phyloP scores from a whole-genome alignment of 2,888 invertebrate genomes.

The Alloscopus bannaensis region DNA sequence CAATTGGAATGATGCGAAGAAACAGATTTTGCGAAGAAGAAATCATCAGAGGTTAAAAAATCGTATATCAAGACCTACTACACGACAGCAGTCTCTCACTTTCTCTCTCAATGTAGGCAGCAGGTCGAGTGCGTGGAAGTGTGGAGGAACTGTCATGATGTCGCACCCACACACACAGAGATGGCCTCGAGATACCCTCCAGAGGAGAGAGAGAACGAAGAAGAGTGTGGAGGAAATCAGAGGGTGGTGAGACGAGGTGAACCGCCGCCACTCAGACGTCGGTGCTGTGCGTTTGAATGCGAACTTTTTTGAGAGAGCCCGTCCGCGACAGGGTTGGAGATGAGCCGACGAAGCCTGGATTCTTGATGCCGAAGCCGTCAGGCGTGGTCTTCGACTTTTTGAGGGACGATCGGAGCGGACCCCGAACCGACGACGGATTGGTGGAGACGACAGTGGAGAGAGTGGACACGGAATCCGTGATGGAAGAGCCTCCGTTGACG shows the following conservation, averaged over 20 bases:
- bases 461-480: constrained; percentile 71
- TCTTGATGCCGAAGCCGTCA: constrained; percentile 86
- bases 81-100: no score
- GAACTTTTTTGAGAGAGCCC: constrained; percentile 92
- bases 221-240: not conserved
- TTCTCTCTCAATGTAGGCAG: no score
- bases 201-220: not conserved
- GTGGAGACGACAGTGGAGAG: constrained; percentile 72
- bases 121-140: constrained; percentile 6
- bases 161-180: no score
- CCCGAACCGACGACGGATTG: constrained; percentile 75
- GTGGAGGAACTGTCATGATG: no score
- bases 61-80: no score
- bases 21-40: no score
- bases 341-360: constrained; percentile 89
- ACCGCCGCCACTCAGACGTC: constrained; percentile 86
- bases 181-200: constrained; percentile 3
- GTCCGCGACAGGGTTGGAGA: constrained; percentile 89
- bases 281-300: constrained; percentile 94
- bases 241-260: not conserved
- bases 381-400: constrained; percentile 84
- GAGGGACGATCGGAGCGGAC: constrained; percentile 86
- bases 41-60: no score
- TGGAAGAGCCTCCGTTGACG: constrained; percentile 67
- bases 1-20: no score